Conservation (phyloP, 2,797 vertebrate genomes). For the Sebastes matsubarae region DNA sequence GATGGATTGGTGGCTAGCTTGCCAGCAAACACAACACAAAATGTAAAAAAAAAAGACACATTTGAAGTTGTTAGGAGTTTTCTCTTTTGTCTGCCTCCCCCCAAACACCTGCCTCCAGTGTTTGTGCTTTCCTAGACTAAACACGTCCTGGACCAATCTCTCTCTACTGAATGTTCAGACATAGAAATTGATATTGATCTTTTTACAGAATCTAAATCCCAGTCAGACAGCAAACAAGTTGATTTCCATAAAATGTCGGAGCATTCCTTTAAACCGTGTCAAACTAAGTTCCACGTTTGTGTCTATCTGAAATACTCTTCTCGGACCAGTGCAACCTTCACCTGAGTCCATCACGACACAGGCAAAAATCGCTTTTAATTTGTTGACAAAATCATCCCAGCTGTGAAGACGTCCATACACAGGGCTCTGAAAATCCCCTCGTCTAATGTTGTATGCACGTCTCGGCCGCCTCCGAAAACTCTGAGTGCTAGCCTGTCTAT, state of each 20-base stretch:
- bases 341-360: slow-evolving; percentile 51
- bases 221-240: slow-evolving; percentile 8
- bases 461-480: slow-evolving; percentile 48
- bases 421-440: slow-evolving; percentile 50
- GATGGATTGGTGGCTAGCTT: neutral
- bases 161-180: slow-evolving; percentile 1
- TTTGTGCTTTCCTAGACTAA: neutral
- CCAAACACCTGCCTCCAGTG: neutral
- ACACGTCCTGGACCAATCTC: neutral
- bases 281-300: slow-evolving; percentile 30
- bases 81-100: neutral
- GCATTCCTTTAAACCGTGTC: slow-evolving; percentile 29
- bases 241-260: slow-evolving; percentile 1
- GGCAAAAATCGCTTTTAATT: slow-evolving; percentile 53
- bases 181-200: slow-evolving; percentile 1
- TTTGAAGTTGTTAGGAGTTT: neutral
- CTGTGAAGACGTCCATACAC: slow-evolving; percentile 37
- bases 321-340: slow-evolving; percentile 54
- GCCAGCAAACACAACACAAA: slow-evolving; percentile 3
- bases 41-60: neutral
- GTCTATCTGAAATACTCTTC: slow-evolving; percentile 30
- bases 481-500: slow-evolving; percentile 56
- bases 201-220: neutral
- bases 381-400: slow-evolving; percentile 59
- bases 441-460: slow-evolving; percentile 61